These are phyloP conservation scores for Microctonus aethiopoides DNA, from an alignment of 2,888 invertebrate species.

Conservation along the genomic window DNA sequence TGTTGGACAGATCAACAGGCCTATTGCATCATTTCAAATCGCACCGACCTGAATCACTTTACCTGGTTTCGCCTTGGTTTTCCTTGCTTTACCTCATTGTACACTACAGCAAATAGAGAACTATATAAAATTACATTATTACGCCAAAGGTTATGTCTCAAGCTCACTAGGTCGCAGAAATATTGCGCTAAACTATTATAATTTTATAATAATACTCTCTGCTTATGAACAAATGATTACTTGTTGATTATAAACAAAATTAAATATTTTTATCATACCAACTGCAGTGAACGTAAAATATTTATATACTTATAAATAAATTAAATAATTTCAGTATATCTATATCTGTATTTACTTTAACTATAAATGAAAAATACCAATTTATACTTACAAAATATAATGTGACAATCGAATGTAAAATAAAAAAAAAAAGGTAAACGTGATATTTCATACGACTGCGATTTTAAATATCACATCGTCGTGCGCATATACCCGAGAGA, in stretches of 20 bases:
- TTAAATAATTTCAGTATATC: no score
- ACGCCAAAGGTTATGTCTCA: constrained; percentile 65
- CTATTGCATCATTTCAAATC: constrained; percentile 49
- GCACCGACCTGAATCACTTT: constrained; percentile 43
- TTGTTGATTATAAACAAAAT: not conserved
- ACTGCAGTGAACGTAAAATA: no score
- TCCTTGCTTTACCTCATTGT: constrained; percentile 2
- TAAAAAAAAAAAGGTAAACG: not conserved
- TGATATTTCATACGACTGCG: not conserved
- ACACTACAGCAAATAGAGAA: constrained; percentile 19
- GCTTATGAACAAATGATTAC: not conserved
- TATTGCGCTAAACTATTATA: constrained; percentile 24
- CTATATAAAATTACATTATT: constrained; percentile 11
- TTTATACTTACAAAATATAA: no score
- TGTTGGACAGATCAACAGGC: constrained; percentile 48
- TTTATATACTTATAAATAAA: not conserved
- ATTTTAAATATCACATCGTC: not conserved
- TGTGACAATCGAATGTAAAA: no score
- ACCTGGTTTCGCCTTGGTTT: constrained; percentile 3
- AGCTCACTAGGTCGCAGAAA: constrained; percentile 63
- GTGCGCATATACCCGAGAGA: constrained; percentile 27
- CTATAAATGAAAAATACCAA: no score
- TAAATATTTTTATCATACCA: not conserved
- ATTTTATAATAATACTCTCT: not conserved
- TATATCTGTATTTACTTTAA: no score